Evolutionary conservation across 1,140 invertebrate genomes (phyloP).

Genomic region (Caenorhabditis elegans): WBcel235 BX284605.5:2193501-2194000

Average conservation of each 20-base stretch:
- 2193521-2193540: not conserved
- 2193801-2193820: not conserved
- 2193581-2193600: conserved; percentile 14
- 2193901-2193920: not conserved
- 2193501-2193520: not conserved
- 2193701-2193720: not conserved
- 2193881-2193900: not conserved
- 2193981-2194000: not conserved
- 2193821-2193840: not conserved
- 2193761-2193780: not conserved
- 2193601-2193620: conserved; percentile 9
- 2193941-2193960: conserved; percentile 1
- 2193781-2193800: not conserved
- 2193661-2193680: not conserved
- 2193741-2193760: not conserved
- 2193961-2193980: not conserved
- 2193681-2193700: not conserved
- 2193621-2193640: not conserved
- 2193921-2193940: not conserved
- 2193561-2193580: conserved; percentile 10
- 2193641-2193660: too few relatives aligned
- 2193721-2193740: conserved; percentile 1
- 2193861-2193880: not conserved
- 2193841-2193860: not conserved
- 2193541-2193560: not conserved